Base-by-base conservation (phyloP, 2,113 vertebrate species). In the Trochalopteron elliotii region DNA sequence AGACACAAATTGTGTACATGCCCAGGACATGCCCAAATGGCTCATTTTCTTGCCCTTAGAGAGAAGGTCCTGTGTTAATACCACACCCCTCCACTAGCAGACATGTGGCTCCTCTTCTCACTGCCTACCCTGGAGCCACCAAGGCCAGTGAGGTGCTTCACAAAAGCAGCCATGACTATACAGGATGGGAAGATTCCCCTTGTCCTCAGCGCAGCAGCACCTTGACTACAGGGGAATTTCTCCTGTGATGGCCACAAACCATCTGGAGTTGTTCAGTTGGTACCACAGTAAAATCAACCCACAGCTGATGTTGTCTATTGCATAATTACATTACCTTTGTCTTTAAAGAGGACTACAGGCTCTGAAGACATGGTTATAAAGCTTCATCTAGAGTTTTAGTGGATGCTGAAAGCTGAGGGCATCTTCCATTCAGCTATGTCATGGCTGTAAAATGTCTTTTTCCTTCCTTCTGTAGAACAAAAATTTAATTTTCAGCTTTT, bases 21-120 rank as follows among this genome's bases (percentile, higher is more conserved):
- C 37, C 21, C 52, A 52, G 63, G 33, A 50, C 14, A 14, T 35
- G 64, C 23, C 33, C 49, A 22, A 24, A 0, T 19, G 20, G 47
- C 15, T 31, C 11, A 0, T 37, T 52, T 25, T 49, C 18, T 59
- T 64, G 44, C 17, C 3, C 0, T 47, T 11, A 30, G 11, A 64
- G 22, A 56, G 40, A 45, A 76, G 11, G 14, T 47, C 24, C n/a
- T 13, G 20, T 20, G 16, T 35, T 67, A 71, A 63, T 27, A 61
- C 6, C 40, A 75, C 2, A 2, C 25, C 22, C 50, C 16, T 10
- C 47, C 27, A 31, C 28, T 52, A 30, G 22, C 69, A 92, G 15
- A 39, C 0, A 0, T 21, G 31, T 42, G 40, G 12, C 7, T 83
- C 12, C 35, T 67, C 68, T 70, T 56, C 3, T 2, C 52, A 59